A percentile compares a stretch with the other conserved stretches of the same genome.
Evolutionary conservation across 2,113 vertebrate genomes (phyloP).

Genomic region (Hippocampus barbouri): DNA sequence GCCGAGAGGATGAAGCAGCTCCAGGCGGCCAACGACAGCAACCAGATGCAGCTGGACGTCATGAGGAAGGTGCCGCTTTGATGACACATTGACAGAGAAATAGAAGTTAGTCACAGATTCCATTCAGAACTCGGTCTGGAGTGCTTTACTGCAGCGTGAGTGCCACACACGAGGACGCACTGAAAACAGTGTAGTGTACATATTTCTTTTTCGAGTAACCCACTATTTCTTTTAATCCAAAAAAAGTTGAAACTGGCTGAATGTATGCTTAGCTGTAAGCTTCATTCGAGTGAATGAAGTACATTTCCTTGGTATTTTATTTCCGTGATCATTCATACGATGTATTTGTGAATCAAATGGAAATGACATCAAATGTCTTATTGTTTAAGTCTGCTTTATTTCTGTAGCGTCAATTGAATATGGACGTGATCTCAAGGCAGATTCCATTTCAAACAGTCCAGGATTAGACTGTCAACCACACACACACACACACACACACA

Average conservation of each 20-base stretch:
- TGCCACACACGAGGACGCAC: background rate
- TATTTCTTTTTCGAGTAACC: background rate
- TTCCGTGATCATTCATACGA: no score
- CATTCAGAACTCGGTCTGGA: background rate
- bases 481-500: background rate
- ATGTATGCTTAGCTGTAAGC: no score
- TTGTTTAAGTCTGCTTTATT: no score
- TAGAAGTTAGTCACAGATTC: background rate
- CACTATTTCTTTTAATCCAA: no score
- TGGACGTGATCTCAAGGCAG: no score
- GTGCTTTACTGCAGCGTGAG: background rate
- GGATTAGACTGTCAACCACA: background rate
- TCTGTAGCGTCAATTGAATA: no score
- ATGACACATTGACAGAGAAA: background rate
- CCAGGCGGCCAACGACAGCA: slow-evolving; percentile 83
- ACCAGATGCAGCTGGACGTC: slow-evolving; percentile 85
- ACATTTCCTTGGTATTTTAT: no score
- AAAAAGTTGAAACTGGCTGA: no score
- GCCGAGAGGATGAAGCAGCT: slow-evolving; percentile 85
- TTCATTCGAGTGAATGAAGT: no score
- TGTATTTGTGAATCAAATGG: no score
- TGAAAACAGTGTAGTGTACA: background rate
- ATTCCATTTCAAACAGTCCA: no score
- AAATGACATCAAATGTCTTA: no score
- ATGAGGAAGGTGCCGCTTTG: slow-evolving; percentile 80